Base-by-base conservation (phyloP, 2,888 invertebrate species). In the Aelia acuminata region DNA sequence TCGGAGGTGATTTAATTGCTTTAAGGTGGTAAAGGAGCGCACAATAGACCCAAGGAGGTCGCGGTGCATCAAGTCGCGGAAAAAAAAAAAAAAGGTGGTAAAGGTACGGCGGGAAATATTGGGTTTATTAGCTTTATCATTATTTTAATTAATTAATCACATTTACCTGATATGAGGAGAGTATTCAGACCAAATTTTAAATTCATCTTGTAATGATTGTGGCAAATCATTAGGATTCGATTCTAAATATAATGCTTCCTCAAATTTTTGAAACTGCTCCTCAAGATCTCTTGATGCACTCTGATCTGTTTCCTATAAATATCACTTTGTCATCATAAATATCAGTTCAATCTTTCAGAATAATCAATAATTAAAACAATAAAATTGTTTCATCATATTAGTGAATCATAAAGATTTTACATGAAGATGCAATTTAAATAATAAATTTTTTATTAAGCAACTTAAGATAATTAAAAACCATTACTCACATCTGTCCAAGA, bases 401-500 rank as follows among this genome's bases (percentile, higher is more conserved):
- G 7, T 22, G 22, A 5, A 50, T 50, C 20, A 50, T 57, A 3
- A n/a, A 57, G 26, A 8, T 57, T 57, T 8, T 11, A n/a, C n/a
- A n/a, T n/a, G n/a, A n/a, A n/a, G n/a, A n/a, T n/a, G n/a, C n/a
- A n/a, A n/a, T n/a, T n/a, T n/a, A n/a, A n/a, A n/a, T n/a, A n/a
- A n/a, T n/a, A n/a, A n/a, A n/a, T n/a, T n/a, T n/a, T n/a, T n/a
- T n/a, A n/a, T n/a, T n/a, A n/a, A n/a, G n/a, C n/a, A n/a, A n/a
- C n/a, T n/a, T n/a, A n/a, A n/a, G n/a, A n/a, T n/a, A n/a, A n/a
- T n/a, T n/a, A n/a, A n/a, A n/a, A n/a, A n/a, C n/a, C n/a, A n/a
- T 35, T 47, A 88, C 89, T 89, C 88, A 90, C 90, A 88, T 90
- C 90, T 22, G 89, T 88, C 89, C 89, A 90, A 39, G 90, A 90